Conservation (phyloP, 2,113 vertebrate genomes). For the Callipepla californica region DNA sequence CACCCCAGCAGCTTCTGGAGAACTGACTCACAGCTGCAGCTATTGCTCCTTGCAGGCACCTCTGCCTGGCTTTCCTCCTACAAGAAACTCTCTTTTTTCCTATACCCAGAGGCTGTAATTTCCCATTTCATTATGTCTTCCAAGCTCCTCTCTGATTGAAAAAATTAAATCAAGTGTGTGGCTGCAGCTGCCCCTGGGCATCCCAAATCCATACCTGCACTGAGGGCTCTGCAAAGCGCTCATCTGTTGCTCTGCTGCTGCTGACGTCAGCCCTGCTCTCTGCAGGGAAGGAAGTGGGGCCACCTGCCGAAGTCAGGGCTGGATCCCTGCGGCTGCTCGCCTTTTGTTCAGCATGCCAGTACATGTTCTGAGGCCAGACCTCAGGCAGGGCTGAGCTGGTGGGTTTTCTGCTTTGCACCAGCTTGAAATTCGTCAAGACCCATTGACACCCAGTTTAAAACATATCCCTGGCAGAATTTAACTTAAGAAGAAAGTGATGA, state of each 20-base stretch:
- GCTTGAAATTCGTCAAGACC: neutral
- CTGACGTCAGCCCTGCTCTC: neutral
- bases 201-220: neutral
- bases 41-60: neutral
- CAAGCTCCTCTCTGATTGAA: neutral
- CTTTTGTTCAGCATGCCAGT: neutral
- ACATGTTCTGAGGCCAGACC: neutral
- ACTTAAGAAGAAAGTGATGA: neutral
- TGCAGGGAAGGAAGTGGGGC: neutral
- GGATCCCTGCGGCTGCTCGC: neutral
- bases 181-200: accelerated
- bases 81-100: neutral
- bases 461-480: neutral
- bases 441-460: neutral
- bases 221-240: neutral
- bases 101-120: neutral
- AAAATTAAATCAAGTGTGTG: accelerated
- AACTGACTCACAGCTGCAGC: accelerated
- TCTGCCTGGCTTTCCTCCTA: neutral
- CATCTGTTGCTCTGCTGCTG: neutral
- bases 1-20: neutral
- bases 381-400: neutral
- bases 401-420: neutral
- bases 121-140: neutral
- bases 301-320: neutral